Evolutionary conservation across 2,888 invertebrate genomes (phyloP).

Genomic region (Dilophus febrilis): DNA sequence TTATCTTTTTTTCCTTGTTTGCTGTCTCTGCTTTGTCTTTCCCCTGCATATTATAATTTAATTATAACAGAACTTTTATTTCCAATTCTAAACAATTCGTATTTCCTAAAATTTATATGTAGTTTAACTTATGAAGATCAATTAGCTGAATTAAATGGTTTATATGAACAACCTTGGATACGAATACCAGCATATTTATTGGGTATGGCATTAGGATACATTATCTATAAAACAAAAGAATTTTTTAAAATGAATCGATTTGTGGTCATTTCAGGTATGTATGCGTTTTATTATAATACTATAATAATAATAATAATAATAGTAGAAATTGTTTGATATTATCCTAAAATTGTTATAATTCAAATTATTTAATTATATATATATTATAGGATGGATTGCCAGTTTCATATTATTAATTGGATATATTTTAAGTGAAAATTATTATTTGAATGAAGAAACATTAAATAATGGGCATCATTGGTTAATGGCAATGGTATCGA

Average conservation of each 20-base stretch:
- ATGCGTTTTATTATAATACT: not conserved
- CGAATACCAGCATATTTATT: conserved; percentile 54
- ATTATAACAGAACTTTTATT: no score
- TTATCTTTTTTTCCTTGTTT: no score
- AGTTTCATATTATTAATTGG: conserved; percentile 12
- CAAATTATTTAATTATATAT: not conserved
- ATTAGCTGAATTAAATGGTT: conserved; percentile 41
- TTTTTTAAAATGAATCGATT: conserved; percentile 15
- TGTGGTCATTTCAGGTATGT: conserved; percentile 15
- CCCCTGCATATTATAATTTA: no score
- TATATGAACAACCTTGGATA: conserved; percentile 59
- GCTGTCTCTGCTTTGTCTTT: no score
- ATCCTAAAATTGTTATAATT: not conserved
- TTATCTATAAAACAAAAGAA: conserved; percentile 46
- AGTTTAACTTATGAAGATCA: conserved; percentile 33
- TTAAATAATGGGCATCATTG: no score
- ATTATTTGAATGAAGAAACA: no score
- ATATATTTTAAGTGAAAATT: conserved; percentile 14
- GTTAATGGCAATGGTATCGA: conserved; percentile 21
- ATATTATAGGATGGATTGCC: conserved; percentile 18
- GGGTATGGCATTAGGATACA: conserved; percentile 57
- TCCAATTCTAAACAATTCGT: no score
- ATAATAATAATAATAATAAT: not conserved
- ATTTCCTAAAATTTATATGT: conserved; percentile 5
- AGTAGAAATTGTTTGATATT: no score